These are phyloP conservation scores for Dysmachus trigonus DNA, from an alignment of 2,888 invertebrate species.

Conservation along the genomic window DNA sequence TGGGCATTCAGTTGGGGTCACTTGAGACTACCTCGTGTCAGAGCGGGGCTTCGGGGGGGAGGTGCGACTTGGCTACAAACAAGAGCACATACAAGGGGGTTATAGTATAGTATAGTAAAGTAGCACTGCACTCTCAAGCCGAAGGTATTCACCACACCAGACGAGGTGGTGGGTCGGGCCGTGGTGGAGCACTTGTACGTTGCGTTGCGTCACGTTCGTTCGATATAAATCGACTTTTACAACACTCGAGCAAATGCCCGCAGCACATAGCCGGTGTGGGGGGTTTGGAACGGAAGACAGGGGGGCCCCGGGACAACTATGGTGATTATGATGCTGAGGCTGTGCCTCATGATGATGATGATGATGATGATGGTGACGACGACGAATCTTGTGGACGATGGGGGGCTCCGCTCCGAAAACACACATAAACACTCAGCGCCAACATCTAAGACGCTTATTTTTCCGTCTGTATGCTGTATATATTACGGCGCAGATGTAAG, in stretches of 20 bases:
- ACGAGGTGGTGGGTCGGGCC: not conserved
- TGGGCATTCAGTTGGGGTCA: conserved; percentile 7
- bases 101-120: no score
- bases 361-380: not conserved
- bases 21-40: not conserved
- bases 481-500: not conserved
- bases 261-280: not conserved
- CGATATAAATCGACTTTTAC: not conserved
- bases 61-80: not conserved
- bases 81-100: not conserved
- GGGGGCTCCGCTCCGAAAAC: not conserved
- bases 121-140: not conserved
- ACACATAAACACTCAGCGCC: no score
- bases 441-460: not conserved
- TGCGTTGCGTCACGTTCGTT: not conserved
- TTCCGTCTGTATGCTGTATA: not conserved
- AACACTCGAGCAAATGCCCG: not conserved
- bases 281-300: not conserved
- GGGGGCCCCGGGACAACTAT: not conserved
- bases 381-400: not conserved
- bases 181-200: not conserved
- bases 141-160: not conserved
- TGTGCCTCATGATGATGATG: not conserved
- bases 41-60: not conserved
- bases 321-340: not conserved